Evolutionary conservation across 2,888 invertebrate species (phyloP).

Genomic region (Morinoia aosen): DNA sequence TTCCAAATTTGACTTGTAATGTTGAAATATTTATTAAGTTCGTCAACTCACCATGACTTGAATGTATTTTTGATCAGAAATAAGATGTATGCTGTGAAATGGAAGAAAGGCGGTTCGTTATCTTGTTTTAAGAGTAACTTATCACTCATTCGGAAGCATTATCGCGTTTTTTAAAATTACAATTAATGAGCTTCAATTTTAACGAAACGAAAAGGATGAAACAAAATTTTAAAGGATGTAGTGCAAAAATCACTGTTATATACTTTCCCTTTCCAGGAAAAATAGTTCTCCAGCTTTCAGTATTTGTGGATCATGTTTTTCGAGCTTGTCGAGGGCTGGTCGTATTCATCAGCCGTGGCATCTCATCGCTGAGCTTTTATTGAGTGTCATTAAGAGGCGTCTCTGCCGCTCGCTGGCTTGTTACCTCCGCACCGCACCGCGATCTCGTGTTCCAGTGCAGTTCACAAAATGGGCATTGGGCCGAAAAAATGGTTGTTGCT

Average conservation of each 20-base stretch:
- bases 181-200: too few relatives aligned
- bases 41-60: too few relatives aligned
- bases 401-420: not conserved
- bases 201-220: too few relatives aligned
- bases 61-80: too few relatives aligned
- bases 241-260: too few relatives aligned
- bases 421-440: not conserved
- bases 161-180: too few relatives aligned
- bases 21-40: too few relatives aligned
- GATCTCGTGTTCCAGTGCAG: not conserved
- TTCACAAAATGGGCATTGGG: not conserved
- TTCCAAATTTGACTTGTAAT: too few relatives aligned
- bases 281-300: not conserved
- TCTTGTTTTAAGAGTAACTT: not conserved
- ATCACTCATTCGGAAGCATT: not conserved
- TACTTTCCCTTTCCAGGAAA: not conserved
- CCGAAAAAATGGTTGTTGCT: not conserved
- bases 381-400: conserved; percentile 7
- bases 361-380: conserved; percentile 20
- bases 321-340: not conserved
- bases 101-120: not conserved
- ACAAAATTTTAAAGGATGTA: too few relatives aligned
- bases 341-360: not conserved
- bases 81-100: not conserved
- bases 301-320: conserved; percentile 1